phyloP scores from a whole-genome alignment of 2,888 invertebrate genomes.

The Lasioglossum lativentre region DNA sequence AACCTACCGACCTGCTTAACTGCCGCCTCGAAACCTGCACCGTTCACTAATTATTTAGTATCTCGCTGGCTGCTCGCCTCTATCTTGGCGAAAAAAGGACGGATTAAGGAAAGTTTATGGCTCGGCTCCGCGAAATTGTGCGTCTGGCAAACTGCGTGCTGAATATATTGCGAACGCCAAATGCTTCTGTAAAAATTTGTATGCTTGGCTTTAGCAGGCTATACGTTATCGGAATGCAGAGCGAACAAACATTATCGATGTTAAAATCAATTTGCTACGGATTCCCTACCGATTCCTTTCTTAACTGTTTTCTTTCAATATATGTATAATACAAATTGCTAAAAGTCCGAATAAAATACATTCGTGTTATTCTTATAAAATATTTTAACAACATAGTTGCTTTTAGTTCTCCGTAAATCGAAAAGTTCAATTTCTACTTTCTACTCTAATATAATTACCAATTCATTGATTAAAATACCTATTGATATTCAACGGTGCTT shows the following conservation, averaged over 20 bases:
- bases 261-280: not conserved
- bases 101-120: conserved; percentile 46
- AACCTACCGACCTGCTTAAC: conserved; percentile 73
- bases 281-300: not conserved
- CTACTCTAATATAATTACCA: not conserved
- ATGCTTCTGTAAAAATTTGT: not conserved
- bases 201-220: not conserved
- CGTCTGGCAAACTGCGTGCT: not conserved
- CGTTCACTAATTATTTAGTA: conserved; percentile 69
- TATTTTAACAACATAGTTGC: not conserved
- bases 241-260: not conserved
- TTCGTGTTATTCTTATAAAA: not conserved
- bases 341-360: not conserved
- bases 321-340: not conserved
- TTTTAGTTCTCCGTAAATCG: not conserved
- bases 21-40: conserved; percentile 60
- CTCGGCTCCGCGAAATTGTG: not conserved
- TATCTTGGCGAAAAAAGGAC: conserved; percentile 8
- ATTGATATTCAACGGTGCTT: not conserved
- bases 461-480: not conserved
- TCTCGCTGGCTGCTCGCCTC: conserved; percentile 29
- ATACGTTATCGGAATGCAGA: not conserved
- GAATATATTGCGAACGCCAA: not conserved
- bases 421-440: not conserved
- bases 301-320: not conserved